Evolutionary conservation across 2,797 vertebrate genomes (phyloP), one percentile per base, ranked within the genome.

Genomic region (Silurus aristotelis): DNA sequence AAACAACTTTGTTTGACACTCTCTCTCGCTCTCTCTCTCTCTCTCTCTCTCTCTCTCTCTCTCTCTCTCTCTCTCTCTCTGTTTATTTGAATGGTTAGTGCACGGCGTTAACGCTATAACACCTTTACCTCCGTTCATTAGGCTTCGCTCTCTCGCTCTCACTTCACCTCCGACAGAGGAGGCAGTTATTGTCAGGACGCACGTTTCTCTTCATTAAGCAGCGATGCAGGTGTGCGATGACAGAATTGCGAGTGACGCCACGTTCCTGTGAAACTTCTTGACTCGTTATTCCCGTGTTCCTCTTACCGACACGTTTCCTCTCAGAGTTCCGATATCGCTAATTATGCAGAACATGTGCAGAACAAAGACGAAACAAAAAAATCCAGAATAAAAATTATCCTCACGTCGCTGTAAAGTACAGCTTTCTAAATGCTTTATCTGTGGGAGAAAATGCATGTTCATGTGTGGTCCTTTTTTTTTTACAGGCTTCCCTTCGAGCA

Each of bases 401-500:
- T 31, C n/a, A 9, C n/a, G 0, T 3, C 6, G 72, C 48, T 55
- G 48, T 75, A 27, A 27, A 56, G 9, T 9, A 12, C 70, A 12
- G 22, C 20, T 17, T 27, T 52, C 46, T 52, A 22, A 71, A 71
- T 43, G 67, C 70, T 25, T 15, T 13, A 10, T 1, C 48, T 75
- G 25, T 27, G 17, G 25, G 72, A 75, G 52, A 27, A 19, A 19
- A 27, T 17, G 2, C 83, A 64, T 55, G 85, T 83, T 88, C 75
- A 31, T 80, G 48, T 87, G 89, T n/a, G 77, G 76, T 64, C 43
- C 25, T 17, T 27, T 25, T 73, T 79, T 61, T 82, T 87, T 89
- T 83, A 25, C 92, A 99, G 98, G 90, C 93, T 93, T 90, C 88
- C 94, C 27, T 98, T 98, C 25, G 97, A 98, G 92, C 98, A 99